phyloP scores from a whole-genome alignment of 1,140 invertebrate genomes.

The Centruroides vittatus region DNA sequence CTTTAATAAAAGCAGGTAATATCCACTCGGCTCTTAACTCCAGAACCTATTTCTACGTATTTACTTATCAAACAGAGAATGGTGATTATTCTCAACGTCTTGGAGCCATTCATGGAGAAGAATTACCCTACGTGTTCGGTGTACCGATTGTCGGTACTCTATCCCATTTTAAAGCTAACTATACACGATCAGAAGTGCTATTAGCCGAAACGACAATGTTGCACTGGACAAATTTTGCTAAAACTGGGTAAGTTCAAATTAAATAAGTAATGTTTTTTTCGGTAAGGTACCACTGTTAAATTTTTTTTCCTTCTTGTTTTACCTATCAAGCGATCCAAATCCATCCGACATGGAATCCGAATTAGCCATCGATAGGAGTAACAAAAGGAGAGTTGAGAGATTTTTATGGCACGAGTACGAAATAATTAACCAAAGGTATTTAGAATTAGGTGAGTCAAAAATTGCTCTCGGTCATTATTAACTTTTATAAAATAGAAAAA shows the following conservation, averaged over 20 bases:
- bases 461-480: no score
- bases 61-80: constrained; percentile 50
- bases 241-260: constrained; percentile 56
- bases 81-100: constrained; percentile 52
- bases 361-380: no score
- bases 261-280: not conserved
- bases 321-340: no score
- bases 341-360: no score
- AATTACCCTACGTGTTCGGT: constrained; percentile 80
- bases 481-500: no score
- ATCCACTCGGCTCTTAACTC: constrained; percentile 31
- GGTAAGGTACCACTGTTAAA: no score
- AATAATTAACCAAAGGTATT: constrained; percentile 68
- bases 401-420: constrained; percentile 67
- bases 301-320: no score
- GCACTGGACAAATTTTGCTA: constrained; percentile 90
- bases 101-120: constrained; percentile 74
- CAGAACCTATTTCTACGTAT: constrained; percentile 26
- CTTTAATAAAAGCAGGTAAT: constrained; percentile 31
- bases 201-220: constrained; percentile 83
- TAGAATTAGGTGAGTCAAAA: constrained; percentile 18
- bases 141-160: constrained; percentile 53
- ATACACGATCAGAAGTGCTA: constrained; percentile 73
- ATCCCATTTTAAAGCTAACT: constrained; percentile 69
- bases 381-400: constrained; percentile 4